Evolutionary conservation across 2,797 vertebrate genomes (phyloP).

Genomic region (Cichlasoma orientale): DNA sequence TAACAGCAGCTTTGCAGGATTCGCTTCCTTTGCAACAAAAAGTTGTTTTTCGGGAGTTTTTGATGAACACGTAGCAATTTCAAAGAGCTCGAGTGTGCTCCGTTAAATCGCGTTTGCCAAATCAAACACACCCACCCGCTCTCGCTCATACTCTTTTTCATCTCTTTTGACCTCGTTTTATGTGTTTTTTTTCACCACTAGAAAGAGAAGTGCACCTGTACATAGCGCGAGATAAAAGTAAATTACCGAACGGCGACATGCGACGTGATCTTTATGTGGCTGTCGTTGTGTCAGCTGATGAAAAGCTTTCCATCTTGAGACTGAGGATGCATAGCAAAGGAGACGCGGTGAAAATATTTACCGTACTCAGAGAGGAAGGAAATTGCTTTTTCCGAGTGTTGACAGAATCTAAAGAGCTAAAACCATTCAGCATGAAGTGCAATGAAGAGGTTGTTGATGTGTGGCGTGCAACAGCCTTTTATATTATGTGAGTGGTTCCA

Average conservation of each 20-base stretch:
- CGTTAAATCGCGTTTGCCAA: slow-evolving; percentile 29
- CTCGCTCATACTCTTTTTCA: background rate
- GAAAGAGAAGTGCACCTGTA: slow-evolving; percentile 37
- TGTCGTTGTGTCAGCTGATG: slow-evolving; percentile 10
- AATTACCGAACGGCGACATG: slow-evolving; percentile 24
- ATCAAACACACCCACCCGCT: slow-evolving; percentile 27
- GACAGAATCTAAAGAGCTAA: slow-evolving; percentile 44
- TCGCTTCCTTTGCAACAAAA: background rate
- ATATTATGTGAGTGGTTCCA: slow-evolving; percentile 27
- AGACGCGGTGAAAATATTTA: slow-evolving; percentile 49
- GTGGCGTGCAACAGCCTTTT: slow-evolving; percentile 35
- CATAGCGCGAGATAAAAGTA: slow-evolving; percentile 21
- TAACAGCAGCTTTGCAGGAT: background rate
- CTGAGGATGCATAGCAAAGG: background rate
- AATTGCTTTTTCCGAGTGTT: slow-evolving; percentile 36
- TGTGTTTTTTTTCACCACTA: slow-evolving; percentile 8
- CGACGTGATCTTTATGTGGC: slow-evolving; percentile 41
- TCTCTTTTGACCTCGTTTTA: slow-evolving; percentile 45
- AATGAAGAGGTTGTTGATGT: slow-evolving; percentile 23
- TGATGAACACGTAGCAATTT: background rate
- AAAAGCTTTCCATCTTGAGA: slow-evolving; percentile 28
- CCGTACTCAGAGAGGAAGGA: slow-evolving; percentile 23
- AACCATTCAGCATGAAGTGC: slow-evolving; percentile 44
- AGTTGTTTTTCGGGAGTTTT: slow-evolving; percentile 12
- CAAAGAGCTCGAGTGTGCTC: slow-evolving; percentile 23